phyloP scores from a whole-genome alignment of 1,140 invertebrate species.

The Drosophila malerkotliana region DNA sequence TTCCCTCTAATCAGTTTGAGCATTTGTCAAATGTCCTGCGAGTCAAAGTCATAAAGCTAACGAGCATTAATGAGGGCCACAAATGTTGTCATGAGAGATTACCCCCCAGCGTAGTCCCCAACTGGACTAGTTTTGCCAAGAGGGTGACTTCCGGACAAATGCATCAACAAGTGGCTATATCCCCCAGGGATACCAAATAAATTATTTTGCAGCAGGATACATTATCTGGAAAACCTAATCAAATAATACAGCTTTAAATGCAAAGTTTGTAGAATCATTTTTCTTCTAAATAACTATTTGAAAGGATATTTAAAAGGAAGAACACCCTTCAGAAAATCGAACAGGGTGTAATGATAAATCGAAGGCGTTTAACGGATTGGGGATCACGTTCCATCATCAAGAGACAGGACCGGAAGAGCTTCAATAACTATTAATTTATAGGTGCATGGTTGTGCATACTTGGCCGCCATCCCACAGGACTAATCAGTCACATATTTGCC shows the following conservation, averaged over 20 bases:
- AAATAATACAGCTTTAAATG: too few species aligned
- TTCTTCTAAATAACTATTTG: background rate
- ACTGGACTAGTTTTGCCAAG: background rate
- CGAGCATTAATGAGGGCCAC: slow-evolving; percentile 48
- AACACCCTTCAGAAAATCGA: too few species aligned
- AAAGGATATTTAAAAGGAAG: background rate
- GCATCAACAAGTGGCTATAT: slow-evolving; percentile 9
- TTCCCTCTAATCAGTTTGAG: slow-evolving; percentile 58
- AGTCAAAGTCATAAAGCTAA: slow-evolving; percentile 60
- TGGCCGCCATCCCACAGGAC: slow-evolving; percentile 38
- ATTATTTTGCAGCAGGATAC: background rate
- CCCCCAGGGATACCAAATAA: background rate
- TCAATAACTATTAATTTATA: slow-evolving; percentile 23
- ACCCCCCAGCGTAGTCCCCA: slow-evolving; percentile 9
- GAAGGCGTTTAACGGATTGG: slow-evolving; percentile 10
- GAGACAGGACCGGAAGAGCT: slow-evolving; percentile 17
- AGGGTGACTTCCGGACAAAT: background rate
- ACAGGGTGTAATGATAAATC: slow-evolving; percentile 37
- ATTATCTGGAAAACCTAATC: background rate
- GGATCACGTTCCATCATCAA: slow-evolving; percentile 18
- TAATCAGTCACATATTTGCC: slow-evolving; percentile 77
- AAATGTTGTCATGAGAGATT: slow-evolving; percentile 51
- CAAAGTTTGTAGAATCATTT: too few species aligned
- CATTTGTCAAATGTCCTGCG: slow-evolving; percentile 43
- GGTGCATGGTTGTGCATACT: slow-evolving; percentile 36